Conservation (phyloP, 1,140 invertebrate genomes). For the Sycophaga agraensis region DNA sequence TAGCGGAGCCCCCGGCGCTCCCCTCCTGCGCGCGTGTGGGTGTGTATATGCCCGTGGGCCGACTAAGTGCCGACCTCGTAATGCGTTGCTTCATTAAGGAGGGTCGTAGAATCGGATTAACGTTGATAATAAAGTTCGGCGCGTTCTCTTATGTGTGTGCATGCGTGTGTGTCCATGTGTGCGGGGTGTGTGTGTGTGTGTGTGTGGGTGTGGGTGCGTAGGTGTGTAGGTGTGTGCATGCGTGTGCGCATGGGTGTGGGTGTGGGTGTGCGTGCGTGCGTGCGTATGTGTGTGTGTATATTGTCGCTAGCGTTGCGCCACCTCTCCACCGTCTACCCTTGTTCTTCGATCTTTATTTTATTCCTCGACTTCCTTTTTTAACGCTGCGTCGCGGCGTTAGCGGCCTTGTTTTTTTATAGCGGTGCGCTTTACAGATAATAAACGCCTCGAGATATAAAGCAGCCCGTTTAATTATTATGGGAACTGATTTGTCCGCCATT, state of each 20-base stretch:
- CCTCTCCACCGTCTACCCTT: neutral
- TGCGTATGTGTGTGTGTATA: no score
- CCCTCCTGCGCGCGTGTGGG: neutral
- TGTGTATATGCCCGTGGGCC: no score
- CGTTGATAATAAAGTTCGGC: constrained; percentile 17
- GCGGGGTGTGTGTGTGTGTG: no score
- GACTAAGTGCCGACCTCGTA: neutral
- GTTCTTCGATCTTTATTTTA: neutral
- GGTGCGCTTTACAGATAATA: neutral
- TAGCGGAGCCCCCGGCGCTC: neutral
- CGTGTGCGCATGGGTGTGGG: no score
- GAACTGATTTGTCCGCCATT: neutral
- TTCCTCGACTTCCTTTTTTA: neutral
- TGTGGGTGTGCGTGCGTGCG: no score
- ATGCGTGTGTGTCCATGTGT: no score
- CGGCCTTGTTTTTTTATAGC: constrained; percentile 1
- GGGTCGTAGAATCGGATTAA: constrained; percentile 22
- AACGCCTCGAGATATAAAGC: neutral
- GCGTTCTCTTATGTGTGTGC: no score
- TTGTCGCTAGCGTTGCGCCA: no score
- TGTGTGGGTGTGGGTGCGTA: no score
- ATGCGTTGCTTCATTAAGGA: constrained; percentile 17
- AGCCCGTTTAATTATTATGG: no score
- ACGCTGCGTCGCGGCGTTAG: neutral
- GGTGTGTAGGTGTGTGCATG: no score